Evolutionary conservation across 2,797 vertebrate genomes (phyloP).

Genomic region (Naso thynnoides): DNA sequence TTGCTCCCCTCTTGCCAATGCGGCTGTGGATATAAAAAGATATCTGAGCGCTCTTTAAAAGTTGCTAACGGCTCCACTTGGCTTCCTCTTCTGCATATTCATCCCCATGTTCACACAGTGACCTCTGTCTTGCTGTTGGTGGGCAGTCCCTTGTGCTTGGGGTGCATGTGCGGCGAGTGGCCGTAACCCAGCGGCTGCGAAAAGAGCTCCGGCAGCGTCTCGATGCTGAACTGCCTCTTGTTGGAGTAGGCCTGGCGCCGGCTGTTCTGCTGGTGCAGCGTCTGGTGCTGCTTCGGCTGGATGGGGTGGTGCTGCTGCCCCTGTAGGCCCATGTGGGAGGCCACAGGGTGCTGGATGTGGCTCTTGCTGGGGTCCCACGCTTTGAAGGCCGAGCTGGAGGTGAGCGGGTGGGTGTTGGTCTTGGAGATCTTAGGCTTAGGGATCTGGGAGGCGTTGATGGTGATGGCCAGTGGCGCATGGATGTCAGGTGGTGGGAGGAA

Average conservation of each 20-base stretch:
- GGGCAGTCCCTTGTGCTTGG: conserved; percentile 90
- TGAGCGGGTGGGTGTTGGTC: conserved; percentile 84
- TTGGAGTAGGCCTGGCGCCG: conserved; percentile 84
- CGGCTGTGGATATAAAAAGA: conserved; percentile 68
- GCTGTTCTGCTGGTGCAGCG: conserved; percentile 81
- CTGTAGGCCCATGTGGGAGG: conserved; percentile 77
- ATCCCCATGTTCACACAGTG: conserved; percentile 86
- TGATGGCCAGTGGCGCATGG: conserved; percentile 85
- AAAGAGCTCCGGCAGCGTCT: conserved; percentile 91
- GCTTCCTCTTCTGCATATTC: conserved; percentile 31
- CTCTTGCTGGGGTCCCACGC: conserved; percentile 84
- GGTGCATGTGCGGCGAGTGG: conserved; percentile 82
- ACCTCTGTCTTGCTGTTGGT: conserved; percentile 99
- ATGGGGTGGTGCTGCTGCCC: conserved; percentile 70
- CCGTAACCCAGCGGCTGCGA: conserved; percentile 84
- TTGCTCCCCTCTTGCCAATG: conserved; percentile 36
- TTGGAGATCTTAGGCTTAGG: conserved; percentile 90
- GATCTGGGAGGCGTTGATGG: conserved; percentile 84
- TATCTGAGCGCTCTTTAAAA: conserved; percentile 54
- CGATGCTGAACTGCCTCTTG: conserved; percentile 90
- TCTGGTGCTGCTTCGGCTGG: conserved; percentile 71
- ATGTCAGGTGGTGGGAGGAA: conserved; percentile 87
- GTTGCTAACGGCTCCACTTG: conserved; percentile 20
- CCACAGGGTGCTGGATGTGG: conserved; percentile 76
- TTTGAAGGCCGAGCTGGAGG: conserved; percentile 85